Evolutionary conservation across 37 sponge, comb jelly and placozoan species (phyloP).

Genomic region (Diacarnus erythraeanus): DNA sequence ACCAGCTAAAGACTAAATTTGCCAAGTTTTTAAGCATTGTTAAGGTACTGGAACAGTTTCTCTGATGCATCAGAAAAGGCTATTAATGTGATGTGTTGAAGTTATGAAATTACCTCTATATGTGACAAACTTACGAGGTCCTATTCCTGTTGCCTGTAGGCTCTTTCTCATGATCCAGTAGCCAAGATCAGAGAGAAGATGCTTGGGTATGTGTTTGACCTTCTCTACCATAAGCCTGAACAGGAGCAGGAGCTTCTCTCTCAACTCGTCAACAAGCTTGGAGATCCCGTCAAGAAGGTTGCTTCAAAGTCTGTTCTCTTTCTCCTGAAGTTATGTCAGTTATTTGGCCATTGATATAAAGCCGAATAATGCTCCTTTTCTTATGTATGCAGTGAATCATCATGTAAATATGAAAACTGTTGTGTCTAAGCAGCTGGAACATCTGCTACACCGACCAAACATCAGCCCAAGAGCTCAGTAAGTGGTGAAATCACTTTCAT

Average conservation of each 20-base stretch:
- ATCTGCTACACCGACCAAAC: slow-evolving; percentile 88
- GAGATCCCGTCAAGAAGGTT: slow-evolving; percentile 88
- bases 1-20: slow-evolving; percentile 76
- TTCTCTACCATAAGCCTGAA: slow-evolving; percentile 82
- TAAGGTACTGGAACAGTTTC: too few relatives aligned
- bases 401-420: slow-evolving; percentile 96
- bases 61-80: too few relatives aligned
- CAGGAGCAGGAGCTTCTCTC: slow-evolving; percentile 88
- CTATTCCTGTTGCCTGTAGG: too few relatives aligned
- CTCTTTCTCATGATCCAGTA: slow-evolving; percentile 65
- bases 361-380: neutral
- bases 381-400: slow-evolving; percentile 58
- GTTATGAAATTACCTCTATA: too few relatives aligned
- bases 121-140: too few relatives aligned
- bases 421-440: slow-evolving; percentile 85
- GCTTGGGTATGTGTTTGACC: slow-evolving; percentile 81
- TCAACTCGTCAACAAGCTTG: slow-evolving; percentile 93
- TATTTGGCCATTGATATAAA: neutral
- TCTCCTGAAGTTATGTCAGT: slow-evolving; percentile 81
- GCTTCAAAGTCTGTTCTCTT: slow-evolving; percentile 85
- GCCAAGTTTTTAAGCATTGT: slow-evolving; percentile 45
- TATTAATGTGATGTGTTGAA: too few relatives aligned
- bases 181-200: slow-evolving; percentile 66
- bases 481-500: neutral
- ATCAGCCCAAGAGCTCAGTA: slow-evolving; percentile 86